Evolutionary conservation across 2,797 vertebrate species (phyloP), one percentile per base, ranked within the genome.

Genomic region (Sorex maritimensis): DNA sequence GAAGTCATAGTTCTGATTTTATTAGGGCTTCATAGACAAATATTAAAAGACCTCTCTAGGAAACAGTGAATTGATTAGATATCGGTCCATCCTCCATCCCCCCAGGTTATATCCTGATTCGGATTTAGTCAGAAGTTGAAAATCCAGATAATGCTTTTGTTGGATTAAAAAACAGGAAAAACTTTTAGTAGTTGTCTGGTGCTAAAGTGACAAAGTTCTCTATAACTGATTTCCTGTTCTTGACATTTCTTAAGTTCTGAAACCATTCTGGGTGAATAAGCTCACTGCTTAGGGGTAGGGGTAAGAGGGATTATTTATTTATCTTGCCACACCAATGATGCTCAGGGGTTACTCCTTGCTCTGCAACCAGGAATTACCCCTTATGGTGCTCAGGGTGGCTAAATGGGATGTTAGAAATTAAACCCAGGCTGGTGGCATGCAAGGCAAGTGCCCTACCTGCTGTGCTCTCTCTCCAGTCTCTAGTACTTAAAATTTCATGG

Each of bases 161-260:
- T 95, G 55, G 13, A 2, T 68, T 89, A 49, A 92, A 86, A 88
- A 80, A 65, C n/a, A 4, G 49, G 74, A 79, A 79, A 23, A 94
- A 6, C 10, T 74, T 86, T 65, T 67, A 34, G 9, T 17, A 44
- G 4, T n/a, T 72, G 5, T 71, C 3, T 71, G 23, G 1, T 88
- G n/a, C 44, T 91, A 67, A 94, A 71, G 15, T 82, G 67, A 81
- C 52, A 79, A 30, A 86, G 65, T 24, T 94, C 2, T 88, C 2
- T 88, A 34, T 90, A 81, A 55, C 23, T 85, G 49, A 90, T 92
- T 88, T 71, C 49, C 21, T 90, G 0, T 81, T 87, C 17, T 63
- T 86, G 30, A 77, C 28, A 77, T 78, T 86, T 72, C 68, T 12
- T 6, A 58, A 46, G 41, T 84, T 81, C 28, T 91, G 83, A 77